These are phyloP conservation scores for Mesodorylaimus sp. DNA, from an alignment of 2,888 invertebrate species.

Conservation along the genomic window DNA sequence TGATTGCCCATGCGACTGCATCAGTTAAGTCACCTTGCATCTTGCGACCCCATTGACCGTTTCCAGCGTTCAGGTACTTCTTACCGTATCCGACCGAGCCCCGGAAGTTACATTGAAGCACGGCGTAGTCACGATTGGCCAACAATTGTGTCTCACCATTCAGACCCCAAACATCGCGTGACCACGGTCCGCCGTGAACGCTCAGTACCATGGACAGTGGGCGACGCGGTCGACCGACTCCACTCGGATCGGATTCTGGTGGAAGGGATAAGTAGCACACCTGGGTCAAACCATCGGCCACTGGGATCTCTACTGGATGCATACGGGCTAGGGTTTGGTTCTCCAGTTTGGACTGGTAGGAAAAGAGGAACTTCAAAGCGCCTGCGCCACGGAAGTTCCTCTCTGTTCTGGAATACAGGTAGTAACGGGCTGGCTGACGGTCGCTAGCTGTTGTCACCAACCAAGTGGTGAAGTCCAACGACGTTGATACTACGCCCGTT, in stretches of 20 bases:
- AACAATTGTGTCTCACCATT: background rate
- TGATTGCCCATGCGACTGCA: slow-evolving; percentile 23
- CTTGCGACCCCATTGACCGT: slow-evolving; percentile 26
- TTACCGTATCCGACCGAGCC: slow-evolving; percentile 27
- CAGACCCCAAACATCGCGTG: background rate
- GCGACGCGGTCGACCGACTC: background rate
- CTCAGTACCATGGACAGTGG: slow-evolving; percentile 5
- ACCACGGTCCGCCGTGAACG: slow-evolving; percentile 11
- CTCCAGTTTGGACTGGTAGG: too few relatives aligned
- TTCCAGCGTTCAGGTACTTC: slow-evolving; percentile 23
- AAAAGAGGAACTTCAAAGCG: too few relatives aligned
- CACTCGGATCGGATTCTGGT: background rate
- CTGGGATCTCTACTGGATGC: background rate
- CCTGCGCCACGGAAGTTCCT: too few relatives aligned
- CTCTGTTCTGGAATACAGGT: background rate
- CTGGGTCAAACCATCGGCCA: background rate
- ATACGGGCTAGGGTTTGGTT: slow-evolving; percentile 2
- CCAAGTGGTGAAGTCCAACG: too few relatives aligned
- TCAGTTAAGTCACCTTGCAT: slow-evolving; percentile 28
- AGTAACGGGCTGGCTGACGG: background rate
- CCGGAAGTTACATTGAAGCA: slow-evolving; percentile 26
- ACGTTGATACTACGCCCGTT: too few relatives aligned
- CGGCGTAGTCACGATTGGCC: slow-evolving; percentile 18
- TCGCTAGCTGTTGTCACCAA: background rate
- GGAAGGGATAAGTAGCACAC: slow-evolving; percentile 4